Percentiles rank a stretch among this genome's conserved stretches.
These are phyloP conservation scores for Cavia aperea DNA, from an alignment of 2,113 vertebrate genomes.

Conservation along the genomic window DNA sequence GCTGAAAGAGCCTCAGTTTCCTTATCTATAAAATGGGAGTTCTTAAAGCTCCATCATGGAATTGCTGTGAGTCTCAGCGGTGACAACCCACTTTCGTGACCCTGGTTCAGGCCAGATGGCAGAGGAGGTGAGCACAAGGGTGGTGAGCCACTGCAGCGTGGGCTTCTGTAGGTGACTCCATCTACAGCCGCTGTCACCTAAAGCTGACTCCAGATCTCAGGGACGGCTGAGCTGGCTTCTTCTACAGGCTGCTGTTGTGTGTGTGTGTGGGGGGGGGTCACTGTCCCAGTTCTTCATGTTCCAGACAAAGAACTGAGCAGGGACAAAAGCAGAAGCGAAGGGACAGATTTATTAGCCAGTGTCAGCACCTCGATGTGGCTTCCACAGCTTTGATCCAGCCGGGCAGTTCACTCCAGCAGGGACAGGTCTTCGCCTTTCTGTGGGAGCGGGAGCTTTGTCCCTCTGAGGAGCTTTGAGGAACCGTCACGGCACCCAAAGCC, in stretches of 20 bases:
- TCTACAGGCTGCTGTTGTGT: not conserved
- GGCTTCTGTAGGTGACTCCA: not conserved
- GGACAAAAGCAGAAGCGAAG: not conserved
- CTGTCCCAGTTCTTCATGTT: not conserved
- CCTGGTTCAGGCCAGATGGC: not conserved
- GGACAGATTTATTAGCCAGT: not conserved
- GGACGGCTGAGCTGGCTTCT: not conserved
- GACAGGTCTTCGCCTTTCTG: not conserved
- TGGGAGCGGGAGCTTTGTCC: not conserved
- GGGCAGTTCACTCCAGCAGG: not conserved
- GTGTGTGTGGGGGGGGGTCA: not conserved
- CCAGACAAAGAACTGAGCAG: not conserved
- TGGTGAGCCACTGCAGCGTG: rapidly evolving
- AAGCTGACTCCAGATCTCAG: not conserved
- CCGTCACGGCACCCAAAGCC: not conserved
- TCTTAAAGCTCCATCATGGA: not conserved
- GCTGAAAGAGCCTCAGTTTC: not conserved
- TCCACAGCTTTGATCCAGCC: not conserved
- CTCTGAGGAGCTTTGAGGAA: not conserved
- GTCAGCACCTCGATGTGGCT: not conserved
- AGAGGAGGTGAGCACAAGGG: not conserved
- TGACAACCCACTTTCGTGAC: not conserved
- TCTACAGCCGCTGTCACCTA: not conserved
- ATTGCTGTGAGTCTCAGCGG: not conserved
- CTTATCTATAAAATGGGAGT: not conserved